Percentiles rank a stretch among this genome's conserved stretches.
These are phyloP conservation scores for Bos taurus DNA, from an alignment of 2,113 vertebrate species.

Conservation along the genomic window ARS-UCD2.0 NC_037329.1:72535001-72535500, in stretches of 20 bases:
- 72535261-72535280: not conserved
- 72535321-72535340: not conserved
- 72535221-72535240: accelerated
- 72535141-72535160: accelerated
- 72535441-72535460: not conserved
- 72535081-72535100: not conserved
- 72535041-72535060: too few relatives aligned
- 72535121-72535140: not conserved
- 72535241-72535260: not conserved
- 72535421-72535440: not conserved
- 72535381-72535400: not conserved
- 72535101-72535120: not conserved
- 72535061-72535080: not conserved
- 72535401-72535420: not conserved
- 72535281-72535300: not conserved
- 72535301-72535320: not conserved
- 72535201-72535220: not conserved
- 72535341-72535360: not conserved
- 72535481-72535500: not conserved
- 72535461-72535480: not conserved
- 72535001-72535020: too few relatives aligned
- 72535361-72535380: not conserved
- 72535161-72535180: accelerated
- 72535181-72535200: not conserved
- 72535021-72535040: too few relatives aligned